Conservation (phyloP, 2,113 vertebrate species). For the Etia nguti region DNA sequence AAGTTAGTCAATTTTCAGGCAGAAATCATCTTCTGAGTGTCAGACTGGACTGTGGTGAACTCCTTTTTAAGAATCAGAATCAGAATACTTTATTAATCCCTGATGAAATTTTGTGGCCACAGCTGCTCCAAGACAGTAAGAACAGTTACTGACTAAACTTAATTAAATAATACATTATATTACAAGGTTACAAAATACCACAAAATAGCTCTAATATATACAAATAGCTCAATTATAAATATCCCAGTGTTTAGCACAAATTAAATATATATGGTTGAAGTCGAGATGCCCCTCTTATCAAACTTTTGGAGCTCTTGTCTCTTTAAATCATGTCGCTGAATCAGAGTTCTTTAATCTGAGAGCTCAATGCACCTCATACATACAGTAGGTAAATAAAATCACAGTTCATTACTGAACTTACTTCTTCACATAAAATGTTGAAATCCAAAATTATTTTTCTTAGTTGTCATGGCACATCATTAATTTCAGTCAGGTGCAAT, state of each 20-base stretch:
- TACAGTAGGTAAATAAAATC: constrained; percentile 6
- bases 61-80: not conserved
- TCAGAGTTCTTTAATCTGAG: constrained; percentile 31
- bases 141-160: not conserved
- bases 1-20: not conserved
- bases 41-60: not conserved
- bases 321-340: constrained; percentile 42
- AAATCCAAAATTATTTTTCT: not conserved
- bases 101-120: not conserved
- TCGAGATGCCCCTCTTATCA: not conserved
- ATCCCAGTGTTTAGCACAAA: not conserved
- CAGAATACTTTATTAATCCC: not conserved
- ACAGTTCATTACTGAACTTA: constrained; percentile 16
- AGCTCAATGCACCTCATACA: not conserved
- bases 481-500: not conserved
- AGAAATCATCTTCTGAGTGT: constrained; percentile 8
- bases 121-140: not conserved
- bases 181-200: not conserved
- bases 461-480: not conserved
- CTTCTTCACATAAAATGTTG: not conserved
- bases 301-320: not conserved
- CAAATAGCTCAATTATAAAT: not conserved
- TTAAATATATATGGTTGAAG: not conserved
- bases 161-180: not conserved
- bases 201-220: not conserved